A percentile compares a stretch with the other conserved stretches of the same genome.
phyloP scores from a whole-genome alignment of 2,888 invertebrate species.

The Lochmaea crataegi region DNA sequence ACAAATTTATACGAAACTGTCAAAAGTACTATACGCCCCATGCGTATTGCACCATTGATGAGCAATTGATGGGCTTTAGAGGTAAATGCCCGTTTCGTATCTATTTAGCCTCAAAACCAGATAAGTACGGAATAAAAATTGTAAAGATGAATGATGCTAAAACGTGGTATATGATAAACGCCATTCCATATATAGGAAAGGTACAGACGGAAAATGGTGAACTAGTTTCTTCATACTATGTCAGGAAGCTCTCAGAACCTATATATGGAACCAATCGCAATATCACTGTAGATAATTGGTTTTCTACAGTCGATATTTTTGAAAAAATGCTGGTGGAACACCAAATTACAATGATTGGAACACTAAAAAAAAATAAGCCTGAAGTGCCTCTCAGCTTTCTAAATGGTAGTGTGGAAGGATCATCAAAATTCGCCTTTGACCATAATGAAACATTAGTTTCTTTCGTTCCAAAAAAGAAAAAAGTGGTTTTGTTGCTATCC shows the following conservation, averaged over 20 bases:
- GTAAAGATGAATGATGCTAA: constrained; percentile 39
- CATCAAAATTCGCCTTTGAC: constrained; percentile 12
- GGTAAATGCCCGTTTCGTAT: constrained; percentile 40
- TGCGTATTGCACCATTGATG: constrained; percentile 43
- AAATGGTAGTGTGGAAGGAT: too few relatives aligned
- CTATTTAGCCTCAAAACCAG: constrained; percentile 42
- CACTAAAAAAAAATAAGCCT: constrained; percentile 35
- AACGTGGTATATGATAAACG: constrained; percentile 44
- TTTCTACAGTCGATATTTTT: constrained; percentile 39
- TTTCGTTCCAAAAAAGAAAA: too few relatives aligned
- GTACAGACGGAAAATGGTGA: constrained; percentile 34
- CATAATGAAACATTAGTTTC: constrained; percentile 46
- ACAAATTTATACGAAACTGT: constrained; percentile 39
- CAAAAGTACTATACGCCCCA: constrained; percentile 36
- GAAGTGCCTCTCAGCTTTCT: constrained; percentile 43
- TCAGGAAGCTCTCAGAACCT: constrained; percentile 32
- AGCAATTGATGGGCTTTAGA: constrained; percentile 41
- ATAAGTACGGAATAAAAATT: constrained; percentile 43
- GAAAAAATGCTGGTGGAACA: constrained; percentile 39
- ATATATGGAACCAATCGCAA: constrained; percentile 29
- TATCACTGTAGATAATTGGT: constrained; percentile 43
- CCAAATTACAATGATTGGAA: constrained; percentile 27
- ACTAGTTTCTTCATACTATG: constrained; percentile 33
- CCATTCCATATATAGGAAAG: constrained; percentile 45
- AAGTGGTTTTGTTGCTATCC: constrained; percentile 9